Evolutionary conservation across 1,140 invertebrate genomes (phyloP), one percentile per base, ranked within the genome.

Genomic region (Solenopsis invicta): DNA sequence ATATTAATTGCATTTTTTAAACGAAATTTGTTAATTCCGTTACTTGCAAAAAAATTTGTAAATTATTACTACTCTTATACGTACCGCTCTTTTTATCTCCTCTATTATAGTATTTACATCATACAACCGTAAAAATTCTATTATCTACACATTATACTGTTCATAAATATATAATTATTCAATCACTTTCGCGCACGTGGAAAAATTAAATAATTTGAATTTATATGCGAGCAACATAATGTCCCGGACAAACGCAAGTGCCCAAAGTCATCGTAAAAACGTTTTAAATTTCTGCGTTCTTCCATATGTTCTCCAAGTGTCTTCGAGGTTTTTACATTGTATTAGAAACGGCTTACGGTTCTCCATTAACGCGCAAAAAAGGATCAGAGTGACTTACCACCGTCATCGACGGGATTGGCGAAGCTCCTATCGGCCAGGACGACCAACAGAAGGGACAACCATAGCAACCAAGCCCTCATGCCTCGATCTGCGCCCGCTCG

Each of bases 391-490:
- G 52, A 93, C 91, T 93, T 72, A 93, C 93, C 82, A 92, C 92
- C 93, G 4, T 94, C 93, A n/a, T 93, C 92, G 84, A 93, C 82
- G 66, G 93, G 92, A 77, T 66, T 92, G 54, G 81, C 91, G n/a
- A 91, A 80, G 85, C 87, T 78, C 50, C 80, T 90, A 45, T 88
- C 91, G 67, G 71, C 87, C 71, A 93, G 56, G 21, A 93, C 80
- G 78, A 90, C 72, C 50, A 93, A 77, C 54, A 92, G 72, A 59
- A 90, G 91, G 64, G 88, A 41, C 69, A 92, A 77, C 78, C 87
- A 91, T 50, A 93, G 59, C 67, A 93, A 66, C 61, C 81, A 89
- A 84, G 91, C 89, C 89, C 91, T 93, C 93, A 93, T 85, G 88
- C 34, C 84, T 76, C 24, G 71, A 85, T 0, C 29, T 81, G 37